Evolutionary conservation across 2,888 invertebrate species (phyloP).

Genomic region (Caenorhabditis doughertyi): DNA sequence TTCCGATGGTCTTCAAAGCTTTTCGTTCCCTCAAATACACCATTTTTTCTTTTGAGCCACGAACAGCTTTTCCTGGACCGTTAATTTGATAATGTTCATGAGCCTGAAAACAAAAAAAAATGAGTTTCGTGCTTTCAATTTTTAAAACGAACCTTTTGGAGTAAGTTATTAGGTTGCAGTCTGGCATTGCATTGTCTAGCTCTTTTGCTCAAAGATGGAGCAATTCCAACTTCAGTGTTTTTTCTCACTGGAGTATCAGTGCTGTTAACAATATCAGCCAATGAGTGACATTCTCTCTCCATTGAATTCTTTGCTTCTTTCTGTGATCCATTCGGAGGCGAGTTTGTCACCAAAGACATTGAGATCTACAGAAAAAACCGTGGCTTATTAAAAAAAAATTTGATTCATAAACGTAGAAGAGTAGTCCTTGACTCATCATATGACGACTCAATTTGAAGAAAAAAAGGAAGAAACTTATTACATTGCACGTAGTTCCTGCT

Average conservation of each 20-base stretch:
- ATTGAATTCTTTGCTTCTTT: slow-evolving; percentile 65
- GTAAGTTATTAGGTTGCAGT: slow-evolving; percentile 76
- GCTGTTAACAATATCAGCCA: slow-evolving; percentile 75
- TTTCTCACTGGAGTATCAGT: slow-evolving; percentile 70
- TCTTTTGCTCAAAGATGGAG: slow-evolving; percentile 66
- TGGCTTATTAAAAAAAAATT: slow-evolving; percentile 36
- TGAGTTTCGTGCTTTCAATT: slow-evolving; percentile 20
- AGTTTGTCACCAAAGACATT: slow-evolving; percentile 55
- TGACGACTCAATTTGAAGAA: slow-evolving; percentile 28
- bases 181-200: slow-evolving; percentile 70
- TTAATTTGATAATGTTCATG: slow-evolving; percentile 79
- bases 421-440: slow-evolving; percentile 9
- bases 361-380: slow-evolving; percentile 47
- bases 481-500: slow-evolving; percentile 61
- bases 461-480: slow-evolving; percentile 33
- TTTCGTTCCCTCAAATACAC: slow-evolving; percentile 82
- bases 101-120: slow-evolving; percentile 61
- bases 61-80: slow-evolving; percentile 79
- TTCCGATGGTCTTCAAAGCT: slow-evolving; percentile 83
- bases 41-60: slow-evolving; percentile 82
- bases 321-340: slow-evolving; percentile 64
- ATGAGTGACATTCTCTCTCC: slow-evolving; percentile 79
- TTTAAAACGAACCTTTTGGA: slow-evolving; percentile 56
- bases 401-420: neutral
- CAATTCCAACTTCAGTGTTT: slow-evolving; percentile 72